These are phyloP conservation scores for Endomychus coccineus DNA, from an alignment of 2,888 invertebrate species.

Conservation along the genomic window DNA sequence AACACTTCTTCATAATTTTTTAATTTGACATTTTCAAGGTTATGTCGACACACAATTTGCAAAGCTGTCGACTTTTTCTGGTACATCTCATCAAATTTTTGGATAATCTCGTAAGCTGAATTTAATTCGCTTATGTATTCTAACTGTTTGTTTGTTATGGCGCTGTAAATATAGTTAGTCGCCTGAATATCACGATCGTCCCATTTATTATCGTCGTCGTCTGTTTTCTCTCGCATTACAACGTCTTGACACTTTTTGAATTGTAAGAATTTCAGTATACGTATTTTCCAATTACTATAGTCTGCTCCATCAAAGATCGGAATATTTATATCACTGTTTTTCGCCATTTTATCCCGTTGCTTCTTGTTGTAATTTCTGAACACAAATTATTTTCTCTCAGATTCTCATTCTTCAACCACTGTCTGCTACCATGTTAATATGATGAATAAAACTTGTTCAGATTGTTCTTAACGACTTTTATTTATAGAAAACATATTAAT, in stretches of 20 bases:
- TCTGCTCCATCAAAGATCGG: conserved; percentile 16
- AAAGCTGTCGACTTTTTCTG: conserved; percentile 4
- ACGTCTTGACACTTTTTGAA: conserved; percentile 19
- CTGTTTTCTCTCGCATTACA: conserved; percentile 13
- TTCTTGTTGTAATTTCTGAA: too few relatives aligned
- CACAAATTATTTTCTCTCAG: too few relatives aligned
- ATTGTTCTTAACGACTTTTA: too few relatives aligned
- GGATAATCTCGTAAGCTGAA: conserved; percentile 22
- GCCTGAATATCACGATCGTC: conserved; percentile 21
- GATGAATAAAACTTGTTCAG: too few relatives aligned
- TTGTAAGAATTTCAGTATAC: conserved; percentile 20
- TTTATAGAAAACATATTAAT: too few relatives aligned
- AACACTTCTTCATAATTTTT: conserved; percentile 8
- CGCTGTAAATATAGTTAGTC: conserved; percentile 19
- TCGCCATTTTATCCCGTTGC: too few relatives aligned
- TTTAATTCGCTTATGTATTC: conserved; percentile 19
- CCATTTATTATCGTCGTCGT: conserved; percentile 15
- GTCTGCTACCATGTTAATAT: too few relatives aligned
- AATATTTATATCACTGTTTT: neutral
- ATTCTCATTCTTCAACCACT: too few relatives aligned
- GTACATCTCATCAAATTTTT: conserved; percentile 24
- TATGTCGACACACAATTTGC: conserved; percentile 2
- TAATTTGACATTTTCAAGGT: too few relatives aligned
- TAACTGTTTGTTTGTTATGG: conserved; percentile 20
- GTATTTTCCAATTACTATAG: conserved; percentile 24